A percentile compares a stretch with the other conserved stretches of the same genome.
Conservation (phyloP, 1,140 invertebrate species). For the Aethina tumida region DNA sequence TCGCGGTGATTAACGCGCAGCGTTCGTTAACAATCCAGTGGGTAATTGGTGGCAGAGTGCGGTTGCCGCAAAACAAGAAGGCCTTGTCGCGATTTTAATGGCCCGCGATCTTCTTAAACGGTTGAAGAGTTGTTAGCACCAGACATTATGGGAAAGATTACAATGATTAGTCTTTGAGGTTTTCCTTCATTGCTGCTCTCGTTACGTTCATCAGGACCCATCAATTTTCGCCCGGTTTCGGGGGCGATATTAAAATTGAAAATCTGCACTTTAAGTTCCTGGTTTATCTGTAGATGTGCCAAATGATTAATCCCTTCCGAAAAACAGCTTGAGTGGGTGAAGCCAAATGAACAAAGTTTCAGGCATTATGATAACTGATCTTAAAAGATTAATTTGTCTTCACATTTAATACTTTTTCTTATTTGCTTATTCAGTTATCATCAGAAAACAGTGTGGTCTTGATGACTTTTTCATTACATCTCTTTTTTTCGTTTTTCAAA, state of each 20-base stretch:
- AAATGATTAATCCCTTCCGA: neutral
- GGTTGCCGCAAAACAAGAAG: conserved; percentile 27
- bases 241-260: conserved; percentile 26
- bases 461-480: too few relatives aligned
- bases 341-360: too few relatives aligned
- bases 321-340: too few relatives aligned
- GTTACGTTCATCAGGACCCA: conserved; percentile 31
- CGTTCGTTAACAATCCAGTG: conserved; percentile 28
- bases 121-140: conserved; percentile 36
- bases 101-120: conserved; percentile 36
- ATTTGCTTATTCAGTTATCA: too few relatives aligned
- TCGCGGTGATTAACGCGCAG: conserved; percentile 31
- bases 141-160: conserved; percentile 34
- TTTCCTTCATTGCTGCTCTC: conserved; percentile 31
- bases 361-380: too few relatives aligned
- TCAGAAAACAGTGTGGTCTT: too few relatives aligned
- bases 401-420: too few relatives aligned
- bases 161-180: conserved; percentile 34
- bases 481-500: too few relatives aligned
- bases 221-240: conserved; percentile 33
- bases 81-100: conserved; percentile 35
- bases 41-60: conserved; percentile 28
- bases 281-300: neutral
- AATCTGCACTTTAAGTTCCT: neutral
- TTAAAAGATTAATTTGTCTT: too few relatives aligned